Evolutionary conservation across 2,888 invertebrate species (phyloP).

Genomic region (Hirtodrosophila trivittata): DNA sequence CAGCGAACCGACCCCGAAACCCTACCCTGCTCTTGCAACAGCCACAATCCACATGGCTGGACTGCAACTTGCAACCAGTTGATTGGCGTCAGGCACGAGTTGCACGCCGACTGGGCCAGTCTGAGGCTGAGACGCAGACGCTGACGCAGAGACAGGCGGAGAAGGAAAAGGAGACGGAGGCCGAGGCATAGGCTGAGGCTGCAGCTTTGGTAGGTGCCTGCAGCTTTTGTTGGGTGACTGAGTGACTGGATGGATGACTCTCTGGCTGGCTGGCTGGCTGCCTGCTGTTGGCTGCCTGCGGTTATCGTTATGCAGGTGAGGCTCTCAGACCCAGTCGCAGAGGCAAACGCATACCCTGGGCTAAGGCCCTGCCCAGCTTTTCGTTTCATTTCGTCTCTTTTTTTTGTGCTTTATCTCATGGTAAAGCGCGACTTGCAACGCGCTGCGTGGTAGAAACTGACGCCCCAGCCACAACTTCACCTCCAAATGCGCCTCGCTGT

Average conservation of each 20-base stretch:
- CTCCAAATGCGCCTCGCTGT: constrained; percentile 23
- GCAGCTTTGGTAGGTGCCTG: constrained; percentile 41
- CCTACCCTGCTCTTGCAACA: background rate
- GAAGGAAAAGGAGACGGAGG: background rate
- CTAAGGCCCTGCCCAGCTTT: constrained; percentile 32
- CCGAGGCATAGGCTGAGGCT: constrained; percentile 4
- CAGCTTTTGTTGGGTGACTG: constrained; percentile 60
- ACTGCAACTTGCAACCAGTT: constrained; percentile 67
- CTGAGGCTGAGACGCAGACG: background rate
- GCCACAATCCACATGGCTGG: constrained; percentile 24
- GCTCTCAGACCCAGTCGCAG: constrained; percentile 12
- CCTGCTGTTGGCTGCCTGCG: constrained; percentile 47
- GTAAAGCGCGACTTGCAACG: constrained; percentile 78
- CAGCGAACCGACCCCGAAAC: background rate
- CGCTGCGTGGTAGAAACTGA: constrained; percentile 68
- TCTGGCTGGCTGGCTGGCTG: constrained; percentile 21
- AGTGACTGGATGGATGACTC: constrained; percentile 32
- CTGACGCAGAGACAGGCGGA: background rate
- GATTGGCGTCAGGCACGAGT: constrained; percentile 69
- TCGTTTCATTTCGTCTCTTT: constrained; percentile 22
- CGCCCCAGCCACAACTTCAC: constrained; percentile 40
- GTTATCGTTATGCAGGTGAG: constrained; percentile 70
- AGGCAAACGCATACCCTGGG: constrained; percentile 12
- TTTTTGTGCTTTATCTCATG: constrained; percentile 65
- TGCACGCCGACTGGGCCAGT: constrained; percentile 25